Conservation (phyloP, 2,113 vertebrate genomes). For the Centropus bengalensis region DNA sequence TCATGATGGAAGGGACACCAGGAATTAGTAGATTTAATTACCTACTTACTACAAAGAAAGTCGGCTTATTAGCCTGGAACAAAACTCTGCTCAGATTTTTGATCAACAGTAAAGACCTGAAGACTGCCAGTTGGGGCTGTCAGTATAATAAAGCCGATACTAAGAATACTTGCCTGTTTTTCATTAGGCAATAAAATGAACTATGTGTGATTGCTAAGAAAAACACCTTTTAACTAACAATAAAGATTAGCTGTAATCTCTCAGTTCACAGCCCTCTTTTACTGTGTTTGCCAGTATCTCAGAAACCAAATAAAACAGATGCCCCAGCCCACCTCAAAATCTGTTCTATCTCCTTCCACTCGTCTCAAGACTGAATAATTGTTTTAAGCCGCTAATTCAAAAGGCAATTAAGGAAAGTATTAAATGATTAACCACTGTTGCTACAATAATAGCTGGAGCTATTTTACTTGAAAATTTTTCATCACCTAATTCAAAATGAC, state of each 20-base stretch:
- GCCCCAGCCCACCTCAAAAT: not conserved
- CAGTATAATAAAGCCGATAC: not conserved
- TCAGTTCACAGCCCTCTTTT: not conserved
- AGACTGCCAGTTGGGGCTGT: not conserved
- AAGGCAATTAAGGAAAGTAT: not conserved
- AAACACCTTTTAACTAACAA: not conserved
- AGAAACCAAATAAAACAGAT: not conserved
- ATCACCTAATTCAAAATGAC: not conserved
- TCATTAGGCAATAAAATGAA: not conserved
- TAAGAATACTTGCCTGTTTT: not conserved
- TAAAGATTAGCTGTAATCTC: not conserved
- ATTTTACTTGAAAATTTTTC: not conserved
- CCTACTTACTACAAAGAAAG: not conserved
- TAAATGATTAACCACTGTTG: not conserved
- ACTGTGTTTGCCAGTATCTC: not conserved
- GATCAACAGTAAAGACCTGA: not conserved
- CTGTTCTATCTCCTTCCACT: not conserved
- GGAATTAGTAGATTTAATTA: not conserved
- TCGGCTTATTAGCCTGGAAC: not conserved
- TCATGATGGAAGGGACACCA: not conserved
- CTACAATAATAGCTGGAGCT: not conserved
- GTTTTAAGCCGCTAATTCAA: not conserved
- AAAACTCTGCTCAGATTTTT: not conserved
- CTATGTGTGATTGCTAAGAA: not conserved
- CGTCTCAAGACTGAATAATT: not conserved